phyloP scores from a whole-genome alignment of 2,888 invertebrate genomes.

The Epinotia bilunana region DNA sequence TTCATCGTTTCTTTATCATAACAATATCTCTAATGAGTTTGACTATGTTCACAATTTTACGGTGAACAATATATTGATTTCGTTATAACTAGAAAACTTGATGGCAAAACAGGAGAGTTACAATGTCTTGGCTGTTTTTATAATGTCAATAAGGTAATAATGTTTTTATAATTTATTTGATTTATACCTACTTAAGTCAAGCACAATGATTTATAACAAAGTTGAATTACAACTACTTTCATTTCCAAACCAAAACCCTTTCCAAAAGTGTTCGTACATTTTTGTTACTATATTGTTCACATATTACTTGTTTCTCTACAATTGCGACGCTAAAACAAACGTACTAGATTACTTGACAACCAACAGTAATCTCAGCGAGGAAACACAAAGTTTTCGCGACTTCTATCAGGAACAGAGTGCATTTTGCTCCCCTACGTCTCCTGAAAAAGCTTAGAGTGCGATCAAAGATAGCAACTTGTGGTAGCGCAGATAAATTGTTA shows the following conservation, averaged over 20 bases:
- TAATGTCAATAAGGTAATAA: no score
- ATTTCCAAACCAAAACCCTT: background rate
- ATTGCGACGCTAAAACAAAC: background rate
- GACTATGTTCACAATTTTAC: no score
- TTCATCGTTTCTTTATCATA: no score
- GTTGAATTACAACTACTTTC: background rate
- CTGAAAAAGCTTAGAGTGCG: slow-evolving; percentile 9
- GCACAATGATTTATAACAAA: no score
- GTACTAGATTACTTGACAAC: background rate
- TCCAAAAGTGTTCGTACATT: background rate
- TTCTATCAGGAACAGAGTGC: slow-evolving; percentile 17
- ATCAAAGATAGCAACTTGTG: slow-evolving; percentile 19
- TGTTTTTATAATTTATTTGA: no score
- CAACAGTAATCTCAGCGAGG: slow-evolving; percentile 17
- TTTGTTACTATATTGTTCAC: background rate
- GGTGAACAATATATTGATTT: no score
- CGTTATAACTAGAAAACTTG: no score
- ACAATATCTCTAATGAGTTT: no score
- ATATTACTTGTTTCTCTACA: background rate
- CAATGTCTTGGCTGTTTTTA: background rate
- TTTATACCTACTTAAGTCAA: no score
- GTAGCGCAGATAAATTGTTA: slow-evolving; percentile 4
- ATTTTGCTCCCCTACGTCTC: slow-evolving; percentile 16
- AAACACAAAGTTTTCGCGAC: slow-evolving; percentile 17
- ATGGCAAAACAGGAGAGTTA: background rate